Percentiles rank a stretch among this genome's conserved stretches.
Evolutionary conservation across 2,797 vertebrate genomes (phyloP).

Genomic region (Melanitta fusca): DNA sequence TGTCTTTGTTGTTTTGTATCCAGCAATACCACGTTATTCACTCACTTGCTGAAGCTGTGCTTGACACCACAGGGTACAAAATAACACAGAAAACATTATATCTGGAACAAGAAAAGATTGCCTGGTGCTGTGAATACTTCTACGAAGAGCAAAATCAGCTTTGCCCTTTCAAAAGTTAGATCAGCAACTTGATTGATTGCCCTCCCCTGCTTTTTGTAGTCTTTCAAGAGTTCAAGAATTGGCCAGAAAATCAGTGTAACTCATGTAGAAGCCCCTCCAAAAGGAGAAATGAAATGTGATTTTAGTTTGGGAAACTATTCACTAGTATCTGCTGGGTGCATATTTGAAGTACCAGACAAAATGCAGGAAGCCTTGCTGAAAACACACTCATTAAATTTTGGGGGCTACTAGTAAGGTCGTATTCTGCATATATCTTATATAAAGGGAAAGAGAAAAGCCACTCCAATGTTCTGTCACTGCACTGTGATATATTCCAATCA

Average conservation of each 20-base stretch:
- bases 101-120: constrained; percentile 51
- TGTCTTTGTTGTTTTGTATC: constrained; percentile 53
- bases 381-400: constrained; percentile 63
- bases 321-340: constrained; percentile 51
- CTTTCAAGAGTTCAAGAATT: constrained; percentile 31
- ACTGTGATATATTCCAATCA: constrained; percentile 61
- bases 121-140: neutral
- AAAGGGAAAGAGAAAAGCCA: constrained; percentile 1
- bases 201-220: constrained; percentile 32
- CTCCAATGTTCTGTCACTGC: constrained; percentile 16
- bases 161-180: constrained; percentile 57
- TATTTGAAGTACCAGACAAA: constrained; percentile 56
- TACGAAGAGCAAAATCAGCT: constrained; percentile 38
- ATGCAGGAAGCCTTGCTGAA: constrained; percentile 56
- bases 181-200: constrained; percentile 53
- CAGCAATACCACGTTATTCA: constrained; percentile 23
- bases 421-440: constrained; percentile 45
- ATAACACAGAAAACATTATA: constrained; percentile 37
- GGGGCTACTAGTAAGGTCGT: constrained; percentile 48
- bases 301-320: constrained; percentile 67
- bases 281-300: constrained; percentile 23
- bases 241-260: constrained; percentile 49
- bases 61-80: constrained; percentile 48
- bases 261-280: constrained; percentile 11
- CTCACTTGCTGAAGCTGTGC: constrained; percentile 27